Evolutionary conservation across 2,797 vertebrate species (phyloP).

Genomic region (Schizothorax lantsangensis): DNA sequence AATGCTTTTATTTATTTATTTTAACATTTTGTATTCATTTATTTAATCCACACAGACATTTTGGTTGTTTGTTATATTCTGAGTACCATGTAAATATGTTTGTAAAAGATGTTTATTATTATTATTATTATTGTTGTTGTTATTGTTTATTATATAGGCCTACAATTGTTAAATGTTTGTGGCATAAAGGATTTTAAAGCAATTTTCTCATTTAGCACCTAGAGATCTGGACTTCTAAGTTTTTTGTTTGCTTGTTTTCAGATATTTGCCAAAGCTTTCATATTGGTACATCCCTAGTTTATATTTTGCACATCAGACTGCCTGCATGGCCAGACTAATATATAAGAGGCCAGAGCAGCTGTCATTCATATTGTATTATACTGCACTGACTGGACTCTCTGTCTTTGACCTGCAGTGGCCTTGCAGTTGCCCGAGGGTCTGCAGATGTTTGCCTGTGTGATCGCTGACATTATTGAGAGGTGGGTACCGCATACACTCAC

Average conservation of each 20-base stretch:
- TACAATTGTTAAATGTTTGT: neutral
- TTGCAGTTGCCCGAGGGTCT: constrained; percentile 98
- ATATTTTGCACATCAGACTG: neutral
- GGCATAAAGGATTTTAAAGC: neutral
- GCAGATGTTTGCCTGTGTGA: constrained; percentile 95
- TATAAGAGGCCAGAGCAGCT: constrained; percentile 30
- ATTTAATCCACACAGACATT: neutral
- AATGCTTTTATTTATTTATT: too few relatives aligned
- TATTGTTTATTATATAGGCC: too few relatives aligned
- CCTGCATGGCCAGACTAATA: neutral
- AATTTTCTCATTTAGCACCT: neutral
- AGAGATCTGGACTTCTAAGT: neutral
- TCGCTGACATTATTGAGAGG: constrained; percentile 95
- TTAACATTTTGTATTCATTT: neutral
- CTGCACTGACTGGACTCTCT: constrained; percentile 52
- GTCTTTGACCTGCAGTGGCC: constrained; percentile 83
- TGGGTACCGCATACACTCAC: constrained; percentile 69
- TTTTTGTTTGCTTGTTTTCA: neutral
- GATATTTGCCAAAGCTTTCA: neutral
- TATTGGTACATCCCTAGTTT: neutral
- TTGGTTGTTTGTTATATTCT: neutral
- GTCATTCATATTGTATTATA: constrained; percentile 54
- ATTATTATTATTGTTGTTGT: too few relatives aligned
- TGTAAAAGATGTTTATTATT: too few relatives aligned
- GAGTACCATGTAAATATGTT: neutral